Percentiles rank a stretch among this genome's conserved stretches.
Evolutionary conservation across 2,113 vertebrate genomes (phyloP).

Genomic region (Cygnus buccinator): DNA sequence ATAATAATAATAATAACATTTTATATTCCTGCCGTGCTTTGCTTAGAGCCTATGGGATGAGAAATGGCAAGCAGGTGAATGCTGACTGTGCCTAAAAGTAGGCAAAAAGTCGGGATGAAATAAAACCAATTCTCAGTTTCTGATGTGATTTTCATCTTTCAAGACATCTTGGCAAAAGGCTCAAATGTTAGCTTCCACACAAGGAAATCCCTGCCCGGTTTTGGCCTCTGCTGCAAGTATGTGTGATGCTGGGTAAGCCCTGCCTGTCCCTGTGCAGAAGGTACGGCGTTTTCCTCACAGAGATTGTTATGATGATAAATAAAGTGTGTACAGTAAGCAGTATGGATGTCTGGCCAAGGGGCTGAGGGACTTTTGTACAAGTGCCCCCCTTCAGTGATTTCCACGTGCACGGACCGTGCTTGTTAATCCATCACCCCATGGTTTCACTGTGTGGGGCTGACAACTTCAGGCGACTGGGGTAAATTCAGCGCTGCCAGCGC

Average conservation of each 20-base stretch:
- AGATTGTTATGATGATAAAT: neutral
- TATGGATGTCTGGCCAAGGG: neutral
- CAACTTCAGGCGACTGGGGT: neutral
- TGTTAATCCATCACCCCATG: fast-evolving
- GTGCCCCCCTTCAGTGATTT: neutral
- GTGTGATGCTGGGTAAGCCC: neutral
- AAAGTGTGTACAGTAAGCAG: neutral
- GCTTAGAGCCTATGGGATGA: neutral
- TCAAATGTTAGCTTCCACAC: neutral
- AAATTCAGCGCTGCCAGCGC: fast-evolving
- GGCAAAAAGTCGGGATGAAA: neutral
- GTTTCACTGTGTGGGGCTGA: too few relatives aligned
- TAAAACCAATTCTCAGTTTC: neutral
- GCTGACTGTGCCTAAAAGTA: neutral
- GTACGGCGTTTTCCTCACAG: fast-evolving
- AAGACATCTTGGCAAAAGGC: neutral
- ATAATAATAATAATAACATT: too few relatives aligned
- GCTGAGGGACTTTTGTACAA: fast-evolving
- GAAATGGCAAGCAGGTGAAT: neutral
- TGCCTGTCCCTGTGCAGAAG: fast-evolving
- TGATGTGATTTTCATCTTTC: neutral
- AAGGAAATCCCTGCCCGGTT: neutral
- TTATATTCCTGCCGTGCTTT: neutral
- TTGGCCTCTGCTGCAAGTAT: neutral
- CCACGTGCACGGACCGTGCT: neutral